Conservation (phyloP, 2,797 vertebrate genomes). For the Intellagama lesueurii region DNA sequence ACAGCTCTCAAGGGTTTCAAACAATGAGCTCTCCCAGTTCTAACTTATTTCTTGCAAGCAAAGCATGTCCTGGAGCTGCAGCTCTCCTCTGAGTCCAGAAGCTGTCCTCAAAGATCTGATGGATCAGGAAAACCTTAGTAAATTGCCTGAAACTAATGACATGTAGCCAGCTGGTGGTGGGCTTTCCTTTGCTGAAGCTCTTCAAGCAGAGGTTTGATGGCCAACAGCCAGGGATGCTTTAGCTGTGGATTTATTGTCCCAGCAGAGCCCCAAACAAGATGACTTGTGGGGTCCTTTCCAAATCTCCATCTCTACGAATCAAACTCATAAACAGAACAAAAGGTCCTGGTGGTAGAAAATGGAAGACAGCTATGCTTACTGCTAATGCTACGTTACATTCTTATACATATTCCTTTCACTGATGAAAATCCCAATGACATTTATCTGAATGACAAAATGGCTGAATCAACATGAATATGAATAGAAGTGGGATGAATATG, state of each 20-base stretch:
- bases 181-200: too few species aligned
- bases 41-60: neutral
- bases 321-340: slow-evolving; percentile 16
- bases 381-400: slow-evolving; percentile 33
- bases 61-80: too few species aligned
- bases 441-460: slow-evolving; percentile 21
- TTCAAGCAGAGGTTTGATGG: too few species aligned
- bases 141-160: neutral
- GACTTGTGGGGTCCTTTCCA: too few species aligned
- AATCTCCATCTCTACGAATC: too few species aligned
- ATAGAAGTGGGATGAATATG: neutral
- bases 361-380: slow-evolving; percentile 49
- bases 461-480: slow-evolving; percentile 30
- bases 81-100: neutral
- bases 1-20: neutral
- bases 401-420: slow-evolving; percentile 28
- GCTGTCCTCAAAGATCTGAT: neutral
- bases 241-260: too few species aligned
- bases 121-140: neutral
- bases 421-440: slow-evolving; percentile 23
- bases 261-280: too few species aligned
- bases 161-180: neutral
- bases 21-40: neutral
- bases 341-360: slow-evolving; percentile 46
- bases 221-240: too few species aligned